Base-by-base conservation (phyloP, 64 coral and sea anemone genomes). In the Trachythela sp. region DNA sequence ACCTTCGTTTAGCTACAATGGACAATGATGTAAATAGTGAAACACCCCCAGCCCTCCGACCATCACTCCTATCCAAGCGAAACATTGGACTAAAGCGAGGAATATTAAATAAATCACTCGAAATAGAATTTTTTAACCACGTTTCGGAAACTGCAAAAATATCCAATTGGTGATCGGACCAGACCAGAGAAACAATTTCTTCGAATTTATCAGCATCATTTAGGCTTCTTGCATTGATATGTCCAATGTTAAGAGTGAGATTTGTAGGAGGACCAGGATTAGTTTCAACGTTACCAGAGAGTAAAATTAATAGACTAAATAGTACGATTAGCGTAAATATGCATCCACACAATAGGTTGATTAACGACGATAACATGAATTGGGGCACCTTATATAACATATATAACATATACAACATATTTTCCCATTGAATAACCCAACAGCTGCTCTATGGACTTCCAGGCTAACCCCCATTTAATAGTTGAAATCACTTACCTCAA, bases 221-320 rank as follows among this genome's bases (percentile, higher is more conserved):
- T 20, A 90, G 24, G 84, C 89, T 90, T 39, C 89, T 48, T 37
- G 42, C 77, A 60, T 90, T 90, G 84, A 90, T 84, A 84, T 90
- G 89, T n/a, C 76, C 76, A 36, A 83, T 90, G 5, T 51, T 77
- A 20, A 84, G 54, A 90, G 75, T 37, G 36, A 39, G 26, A 9
- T 1, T 72, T 35, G 1, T 26, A 9, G 10, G 10, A 1, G 32
- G 68, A 9, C 68, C 68, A 40, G 43, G 48, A 83, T 90, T 86
- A n/a, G n/a, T n/a, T n/a, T n/a, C n/a, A n/a, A n/a, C n/a, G n/a
- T n/a, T n/a, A n/a, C n/a, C n/a, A n/a, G n/a, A n/a, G n/a, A n/a
- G n/a, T n/a, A n/a, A n/a, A n/a, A n/a, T n/a, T n/a, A n/a, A n/a
- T n/a, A n/a, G n/a, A n/a, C n/a, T n/a, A n/a, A n/a, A n/a, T n/a